Conservation (phyloP, 2,888 invertebrate species). For the Brassicogethes aeneus region DNA sequence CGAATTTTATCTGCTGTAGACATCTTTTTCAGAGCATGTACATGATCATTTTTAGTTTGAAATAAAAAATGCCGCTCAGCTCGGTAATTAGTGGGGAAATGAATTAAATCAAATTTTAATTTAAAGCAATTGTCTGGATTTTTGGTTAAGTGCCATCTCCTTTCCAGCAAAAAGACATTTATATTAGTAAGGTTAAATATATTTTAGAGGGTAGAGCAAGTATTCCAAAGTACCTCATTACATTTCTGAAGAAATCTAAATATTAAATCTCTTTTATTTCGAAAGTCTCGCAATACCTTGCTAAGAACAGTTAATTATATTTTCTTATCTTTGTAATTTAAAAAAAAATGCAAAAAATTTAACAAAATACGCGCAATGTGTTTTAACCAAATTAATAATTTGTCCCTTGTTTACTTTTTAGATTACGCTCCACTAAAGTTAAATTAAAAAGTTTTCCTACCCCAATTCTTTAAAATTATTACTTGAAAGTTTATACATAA, state of each 20-base stretch:
- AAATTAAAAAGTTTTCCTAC: background rate
- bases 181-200: background rate
- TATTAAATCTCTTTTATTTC: conserved; percentile 11
- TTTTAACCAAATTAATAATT: background rate
- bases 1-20: too few relatives aligned
- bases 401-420: background rate
- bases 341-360: conserved; percentile 11
- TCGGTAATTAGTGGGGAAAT: too few relatives aligned
- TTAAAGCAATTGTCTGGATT: too few relatives aligned
- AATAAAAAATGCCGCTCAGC: too few relatives aligned
- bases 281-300: conserved; percentile 8
- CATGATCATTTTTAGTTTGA: too few relatives aligned
- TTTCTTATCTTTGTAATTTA: conserved; percentile 14
- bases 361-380: conserved; percentile 6
- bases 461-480: background rate
- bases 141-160: too few relatives aligned
- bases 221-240: conserved; percentile 4
- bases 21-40: too few relatives aligned
- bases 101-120: too few relatives aligned
- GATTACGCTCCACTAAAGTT: background rate
- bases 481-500: too few relatives aligned
- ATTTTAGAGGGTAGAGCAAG: background rate
- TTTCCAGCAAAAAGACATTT: too few relatives aligned
- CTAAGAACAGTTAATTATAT: conserved; percentile 12
- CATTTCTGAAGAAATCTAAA: conserved; percentile 8